Conservation (phyloP, 2,888 invertebrate genomes). For the Caenorhabditis becei region DNA sequence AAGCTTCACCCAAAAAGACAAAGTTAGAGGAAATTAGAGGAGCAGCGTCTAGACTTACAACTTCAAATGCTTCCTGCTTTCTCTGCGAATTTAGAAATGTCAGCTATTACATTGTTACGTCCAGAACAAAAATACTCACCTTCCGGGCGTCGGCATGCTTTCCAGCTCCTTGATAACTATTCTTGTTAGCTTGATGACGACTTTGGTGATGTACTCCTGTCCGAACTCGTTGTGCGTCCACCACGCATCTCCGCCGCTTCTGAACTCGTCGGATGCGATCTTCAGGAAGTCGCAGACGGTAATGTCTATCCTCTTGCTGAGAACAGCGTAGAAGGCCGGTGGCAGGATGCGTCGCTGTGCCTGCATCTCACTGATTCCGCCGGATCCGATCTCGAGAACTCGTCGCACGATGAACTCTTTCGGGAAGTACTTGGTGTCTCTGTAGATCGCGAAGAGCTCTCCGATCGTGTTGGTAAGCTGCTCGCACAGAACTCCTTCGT, state of each 20-base stretch:
- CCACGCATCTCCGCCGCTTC: slow-evolving; percentile 71
- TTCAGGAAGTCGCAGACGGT: slow-evolving; percentile 64
- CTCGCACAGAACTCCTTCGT: slow-evolving; percentile 42
- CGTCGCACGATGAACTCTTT: slow-evolving; percentile 72
- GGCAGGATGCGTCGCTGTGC: slow-evolving; percentile 35
- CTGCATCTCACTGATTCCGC: slow-evolving; percentile 35
- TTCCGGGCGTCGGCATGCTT: slow-evolving; percentile 24
- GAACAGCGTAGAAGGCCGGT: slow-evolving; percentile 54
- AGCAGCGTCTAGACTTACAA: slow-evolving; percentile 13
- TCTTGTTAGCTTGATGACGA: slow-evolving; percentile 58
- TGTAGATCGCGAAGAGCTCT: slow-evolving; percentile 61
- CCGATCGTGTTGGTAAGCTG: slow-evolving; percentile 45
- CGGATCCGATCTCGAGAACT: slow-evolving; percentile 66
- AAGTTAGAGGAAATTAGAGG: slow-evolving; percentile 1
- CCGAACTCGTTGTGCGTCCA: slow-evolving; percentile 73
- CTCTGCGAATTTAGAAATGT: slow-evolving; percentile 14
- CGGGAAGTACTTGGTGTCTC: slow-evolving; percentile 70
- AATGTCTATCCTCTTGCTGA: slow-evolving; percentile 66
- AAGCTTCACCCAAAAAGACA: background rate
- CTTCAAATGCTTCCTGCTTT: slow-evolving; percentile 11
- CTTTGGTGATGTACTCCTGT: slow-evolving; percentile 70
- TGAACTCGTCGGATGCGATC: slow-evolving; percentile 68
- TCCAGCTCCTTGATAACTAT: slow-evolving; percentile 53
- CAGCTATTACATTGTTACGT: background rate
- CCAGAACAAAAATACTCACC: slow-evolving; percentile 13